Percentiles rank a stretch among this genome's conserved stretches.
Conservation (phyloP, 2,888 invertebrate genomes). For the Idaea biselata region DNA sequence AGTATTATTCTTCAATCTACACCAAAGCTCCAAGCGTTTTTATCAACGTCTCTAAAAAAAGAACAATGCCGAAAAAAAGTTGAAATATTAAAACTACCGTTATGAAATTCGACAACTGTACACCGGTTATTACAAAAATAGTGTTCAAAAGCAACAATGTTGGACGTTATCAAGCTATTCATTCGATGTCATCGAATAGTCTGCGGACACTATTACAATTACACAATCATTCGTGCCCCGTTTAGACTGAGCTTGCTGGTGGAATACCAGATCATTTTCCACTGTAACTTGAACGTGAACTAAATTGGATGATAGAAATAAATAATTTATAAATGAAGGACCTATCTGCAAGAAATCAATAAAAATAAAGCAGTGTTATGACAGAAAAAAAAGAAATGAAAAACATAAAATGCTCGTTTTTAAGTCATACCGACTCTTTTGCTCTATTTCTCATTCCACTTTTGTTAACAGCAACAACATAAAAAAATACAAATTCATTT, state of each 20-base stretch:
- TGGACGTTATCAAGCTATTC: slow-evolving; percentile 37
- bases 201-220: neutral
- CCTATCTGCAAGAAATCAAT: too few relatives aligned
- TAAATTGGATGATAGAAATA: too few relatives aligned
- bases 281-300: neutral
- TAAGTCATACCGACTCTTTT: too few relatives aligned
- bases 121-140: slow-evolving; percentile 1
- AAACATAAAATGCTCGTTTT: too few relatives aligned
- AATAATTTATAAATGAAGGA: too few relatives aligned
- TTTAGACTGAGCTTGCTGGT: neutral
- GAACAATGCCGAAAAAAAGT: neutral
- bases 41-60: neutral
- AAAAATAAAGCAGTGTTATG: too few relatives aligned
- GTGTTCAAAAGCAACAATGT: neutral
- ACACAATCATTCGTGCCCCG: neutral
- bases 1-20: too few relatives aligned
- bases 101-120: neutral
- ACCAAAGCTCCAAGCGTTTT: neutral
- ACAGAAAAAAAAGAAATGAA: too few relatives aligned
- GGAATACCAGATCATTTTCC: neutral
- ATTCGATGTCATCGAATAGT: slow-evolving; percentile 40
- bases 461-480: too few relatives aligned
- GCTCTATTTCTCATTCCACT: too few relatives aligned
- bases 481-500: too few relatives aligned
- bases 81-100: slow-evolving; percentile 1